These are phyloP conservation scores for Ictalurus furcatus DNA, from an alignment of 2,113 vertebrate species.

Conservation along the genomic window DNA sequence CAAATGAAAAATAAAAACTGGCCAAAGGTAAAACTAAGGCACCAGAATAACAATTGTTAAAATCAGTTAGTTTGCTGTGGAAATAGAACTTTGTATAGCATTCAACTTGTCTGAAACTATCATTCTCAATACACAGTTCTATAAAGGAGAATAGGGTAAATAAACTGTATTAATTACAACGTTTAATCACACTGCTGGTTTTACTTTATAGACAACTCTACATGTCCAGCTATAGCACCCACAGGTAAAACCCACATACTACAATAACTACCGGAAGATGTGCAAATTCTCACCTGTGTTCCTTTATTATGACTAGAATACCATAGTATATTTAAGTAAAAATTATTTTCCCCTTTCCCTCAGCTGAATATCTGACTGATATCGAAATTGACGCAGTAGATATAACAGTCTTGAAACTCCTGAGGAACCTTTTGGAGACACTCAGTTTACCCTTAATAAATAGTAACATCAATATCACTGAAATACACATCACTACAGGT, in stretches of 20 bases:
- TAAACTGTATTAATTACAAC: background rate
- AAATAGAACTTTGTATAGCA: no score
- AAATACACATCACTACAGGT: slow-evolving; percentile 29
- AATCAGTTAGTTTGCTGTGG: no score
- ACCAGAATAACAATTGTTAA: no score
- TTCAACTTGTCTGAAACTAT: no score
- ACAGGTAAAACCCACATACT: background rate
- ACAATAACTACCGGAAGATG: background rate
- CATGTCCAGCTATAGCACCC: background rate
- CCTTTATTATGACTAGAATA: background rate
- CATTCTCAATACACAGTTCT: no score
- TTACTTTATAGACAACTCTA: background rate
- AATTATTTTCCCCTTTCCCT: background rate
- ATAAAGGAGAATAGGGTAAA: no score
- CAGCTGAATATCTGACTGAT: background rate
- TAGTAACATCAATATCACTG: background rate
- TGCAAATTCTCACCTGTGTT: background rate
- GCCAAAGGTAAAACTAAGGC: no score
- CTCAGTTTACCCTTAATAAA: background rate
- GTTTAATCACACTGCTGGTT: background rate
- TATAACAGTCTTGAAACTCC: background rate
- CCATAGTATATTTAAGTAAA: background rate
- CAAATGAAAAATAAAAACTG: no score
- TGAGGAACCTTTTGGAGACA: background rate
- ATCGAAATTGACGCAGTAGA: slow-evolving; percentile 9